Percentiles rank a stretch among this genome's conserved stretches.
Conservation (phyloP, 2,888 invertebrate species). For the Belgica antarctica region DNA sequence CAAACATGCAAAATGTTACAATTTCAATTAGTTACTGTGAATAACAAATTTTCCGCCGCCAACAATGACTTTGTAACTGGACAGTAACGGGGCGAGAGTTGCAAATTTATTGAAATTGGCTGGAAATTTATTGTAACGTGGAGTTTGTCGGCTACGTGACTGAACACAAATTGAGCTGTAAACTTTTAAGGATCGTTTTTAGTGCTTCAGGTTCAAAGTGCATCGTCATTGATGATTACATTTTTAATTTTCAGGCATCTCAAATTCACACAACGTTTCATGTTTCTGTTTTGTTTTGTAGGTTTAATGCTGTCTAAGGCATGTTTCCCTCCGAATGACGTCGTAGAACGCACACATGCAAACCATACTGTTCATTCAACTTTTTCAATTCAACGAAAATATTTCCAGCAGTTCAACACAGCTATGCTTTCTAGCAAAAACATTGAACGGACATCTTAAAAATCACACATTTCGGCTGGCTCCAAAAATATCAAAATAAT, state of each 20-base stretch:
- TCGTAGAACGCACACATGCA: background rate
- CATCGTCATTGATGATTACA: too few species aligned
- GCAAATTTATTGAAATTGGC: conserved; percentile 35
- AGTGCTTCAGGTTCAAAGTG: background rate
- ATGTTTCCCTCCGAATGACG: background rate
- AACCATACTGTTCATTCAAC: conserved; percentile 14
- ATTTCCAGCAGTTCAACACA: conserved; percentile 22
- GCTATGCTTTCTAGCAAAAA: conserved; percentile 11
- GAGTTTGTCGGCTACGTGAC: background rate
- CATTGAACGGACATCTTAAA: conserved; percentile 39
- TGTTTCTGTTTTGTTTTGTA: conserved; percentile 35
- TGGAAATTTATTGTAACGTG: conserved; percentile 27
- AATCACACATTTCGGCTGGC: conserved; percentile 31
- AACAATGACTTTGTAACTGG: background rate
- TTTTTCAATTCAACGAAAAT: background rate
- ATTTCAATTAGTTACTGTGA: conserved; percentile 34
- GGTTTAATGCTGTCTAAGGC: background rate
- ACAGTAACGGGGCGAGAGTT: conserved; percentile 33
- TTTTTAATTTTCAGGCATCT: too few species aligned
- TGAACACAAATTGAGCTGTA: background rate
- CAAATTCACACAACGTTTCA: background rate
- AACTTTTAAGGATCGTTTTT: background rate
- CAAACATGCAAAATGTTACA: conserved; percentile 25
- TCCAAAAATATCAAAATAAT: conserved; percentile 27
- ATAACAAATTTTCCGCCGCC: conserved; percentile 36